Evolutionary conservation across 1,140 invertebrate species (phyloP), one percentile per base, ranked within the genome.

Genomic region (Batillaria attramentaria): DNA sequence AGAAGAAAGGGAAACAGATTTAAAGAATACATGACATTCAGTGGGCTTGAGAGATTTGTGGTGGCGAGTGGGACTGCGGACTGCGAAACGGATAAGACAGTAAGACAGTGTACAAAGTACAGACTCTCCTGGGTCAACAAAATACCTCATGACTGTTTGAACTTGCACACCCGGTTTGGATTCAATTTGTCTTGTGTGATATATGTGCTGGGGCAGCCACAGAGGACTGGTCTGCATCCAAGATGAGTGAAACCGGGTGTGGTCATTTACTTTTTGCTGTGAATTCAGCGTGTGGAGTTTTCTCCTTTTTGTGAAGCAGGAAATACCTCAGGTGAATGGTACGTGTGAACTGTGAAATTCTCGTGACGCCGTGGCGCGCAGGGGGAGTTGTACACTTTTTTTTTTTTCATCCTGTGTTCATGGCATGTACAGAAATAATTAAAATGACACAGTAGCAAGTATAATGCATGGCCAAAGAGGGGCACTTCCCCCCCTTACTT

Each of bases 61-160:
- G 8, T 10, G 28, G 8, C 4, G 3, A 46, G 41, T 24, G n/a
- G 10, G 33, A 8, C n/a, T 62, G 57, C n/a, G 6, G 24, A 10
- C 8, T 24, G n/a, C 10, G n/a, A n/a, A 28, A 62, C 24, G 33
- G n/a, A 62, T 8, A 62, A 62, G 57, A 62, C 57, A 31, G 57
- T 24, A 10, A 28, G 57, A 31, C n/a, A 28, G 10, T 28, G 33
- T 10, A 62, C 57, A 46, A 16, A 33, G 50, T 28, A 75, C 54
- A 62, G 37, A 57, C 18, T 62, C 54, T 8, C 28, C 57, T 75
- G 57, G 73, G 54, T 75, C 54, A 42, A 62, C 73, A 42, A 65
- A 74, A 75, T 75, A 75, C 73, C 73, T 75, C 73, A 75, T 57
- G 33, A 37, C 33, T 75, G 35, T 62, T 62, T 35, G 42, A 39